A percentile compares a stretch with the other conserved stretches of the same genome.
Conservation (phyloP, 2,113 vertebrate genomes). For the Lamprotornis superbus region DNA sequence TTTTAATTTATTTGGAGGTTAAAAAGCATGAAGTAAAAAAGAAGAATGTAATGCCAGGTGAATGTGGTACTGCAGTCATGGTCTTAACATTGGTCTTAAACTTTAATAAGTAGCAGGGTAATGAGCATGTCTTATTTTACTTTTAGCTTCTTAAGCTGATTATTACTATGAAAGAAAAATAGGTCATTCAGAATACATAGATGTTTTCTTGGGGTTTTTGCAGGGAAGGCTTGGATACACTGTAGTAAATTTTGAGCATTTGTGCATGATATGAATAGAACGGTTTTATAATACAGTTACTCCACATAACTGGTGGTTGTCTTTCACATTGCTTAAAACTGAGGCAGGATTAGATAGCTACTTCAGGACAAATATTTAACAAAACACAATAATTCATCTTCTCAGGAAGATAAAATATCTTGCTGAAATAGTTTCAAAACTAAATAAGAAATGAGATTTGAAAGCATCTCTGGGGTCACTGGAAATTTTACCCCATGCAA, state of each 20-base stretch:
- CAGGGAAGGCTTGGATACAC: neutral
- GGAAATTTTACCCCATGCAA: neutral
- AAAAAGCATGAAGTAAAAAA: neutral
- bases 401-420: neutral
- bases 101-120: neutral
- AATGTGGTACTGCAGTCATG: neutral
- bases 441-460: neutral
- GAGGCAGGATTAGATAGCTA: neutral
- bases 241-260: neutral
- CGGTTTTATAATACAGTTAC: neutral
- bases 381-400: neutral
- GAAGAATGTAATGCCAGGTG: neutral
- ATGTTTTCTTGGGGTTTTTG: neutral
- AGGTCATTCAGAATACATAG: neutral
- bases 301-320: neutral
- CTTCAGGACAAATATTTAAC: neutral
- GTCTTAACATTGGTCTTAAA: neutral
- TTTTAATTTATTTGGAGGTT: neutral
- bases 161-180: neutral
- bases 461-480: neutral
- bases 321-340: neutral
- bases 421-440: neutral
- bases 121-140: neutral
- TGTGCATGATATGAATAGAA: neutral
- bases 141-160: neutral